Conservation (phyloP, 1,140 invertebrate genomes). For the Camponotus floridanus region DNA sequence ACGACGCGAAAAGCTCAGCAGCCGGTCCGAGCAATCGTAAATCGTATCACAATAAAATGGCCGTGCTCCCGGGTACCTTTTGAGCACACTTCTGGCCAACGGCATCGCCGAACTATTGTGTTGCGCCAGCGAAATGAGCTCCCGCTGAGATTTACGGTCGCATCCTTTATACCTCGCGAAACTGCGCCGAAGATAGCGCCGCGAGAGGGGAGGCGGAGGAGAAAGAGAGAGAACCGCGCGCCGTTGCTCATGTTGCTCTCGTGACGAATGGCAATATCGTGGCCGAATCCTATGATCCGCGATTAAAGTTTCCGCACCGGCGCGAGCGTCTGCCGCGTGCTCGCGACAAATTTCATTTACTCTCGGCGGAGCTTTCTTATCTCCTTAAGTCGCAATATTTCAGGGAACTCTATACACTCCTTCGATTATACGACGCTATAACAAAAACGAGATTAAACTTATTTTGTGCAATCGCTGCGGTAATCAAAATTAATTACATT, state of each 20-base stretch:
- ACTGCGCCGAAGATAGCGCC: conserved; percentile 48
- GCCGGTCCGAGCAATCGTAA: conserved; percentile 74
- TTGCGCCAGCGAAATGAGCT: conserved; percentile 77
- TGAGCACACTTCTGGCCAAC: conserved; percentile 64
- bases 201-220: not conserved
- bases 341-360: conserved; percentile 53
- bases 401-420: not conserved
- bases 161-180: conserved; percentile 72
- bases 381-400: conserved; percentile 34
- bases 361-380: conserved; percentile 13
- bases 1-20: conserved; percentile 45
- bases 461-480: not conserved
- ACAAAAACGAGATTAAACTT: conserved; percentile 2
- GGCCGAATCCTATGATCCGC: conserved; percentile 63
- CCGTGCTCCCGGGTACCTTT: conserved; percentile 65
- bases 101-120: conserved; percentile 77
- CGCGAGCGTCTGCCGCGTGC: conserved; percentile 6
- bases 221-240: not conserved
- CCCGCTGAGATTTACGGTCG: conserved; percentile 77
- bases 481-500: conserved; percentile 22
- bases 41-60: conserved; percentile 79
- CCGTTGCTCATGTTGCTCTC: conserved; percentile 45
- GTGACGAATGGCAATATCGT: conserved; percentile 72
- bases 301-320: conserved; percentile 68
- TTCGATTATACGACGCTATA: not conserved